A percentile compares a stretch with the other conserved stretches of the same genome.
Conservation (phyloP, 2,888 invertebrate species). For the Hesperia comma region DNA sequence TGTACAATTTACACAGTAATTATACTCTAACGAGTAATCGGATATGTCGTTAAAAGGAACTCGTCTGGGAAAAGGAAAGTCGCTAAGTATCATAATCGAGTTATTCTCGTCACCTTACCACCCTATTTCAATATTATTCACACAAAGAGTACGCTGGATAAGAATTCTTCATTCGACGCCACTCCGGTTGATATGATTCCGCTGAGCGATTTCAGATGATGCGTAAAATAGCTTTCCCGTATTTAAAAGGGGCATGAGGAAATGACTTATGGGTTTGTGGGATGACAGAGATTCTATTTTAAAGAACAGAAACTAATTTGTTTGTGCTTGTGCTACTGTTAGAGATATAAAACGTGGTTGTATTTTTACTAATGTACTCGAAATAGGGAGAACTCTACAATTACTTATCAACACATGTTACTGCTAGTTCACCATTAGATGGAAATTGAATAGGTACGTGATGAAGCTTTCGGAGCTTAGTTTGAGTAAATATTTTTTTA, state of each 20-base stretch:
- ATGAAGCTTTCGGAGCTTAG: too few relatives aligned
- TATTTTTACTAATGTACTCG: too few relatives aligned
- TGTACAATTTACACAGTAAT: too few relatives aligned
- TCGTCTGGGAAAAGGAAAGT: neutral
- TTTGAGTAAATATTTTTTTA: too few relatives aligned
- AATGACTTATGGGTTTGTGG: constrained; percentile 23
- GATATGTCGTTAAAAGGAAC: too few relatives aligned
- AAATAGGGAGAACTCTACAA: too few relatives aligned
- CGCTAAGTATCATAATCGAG: constrained; percentile 44
- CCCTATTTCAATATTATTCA: constrained; percentile 68
- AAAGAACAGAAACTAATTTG: too few relatives aligned
- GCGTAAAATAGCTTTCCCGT: constrained; percentile 29
- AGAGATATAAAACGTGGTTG: too few relatives aligned
- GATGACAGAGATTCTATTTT: constrained; percentile 6
- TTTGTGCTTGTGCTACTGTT: too few relatives aligned
- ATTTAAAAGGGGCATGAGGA: constrained; percentile 18
- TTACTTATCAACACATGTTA: neutral
- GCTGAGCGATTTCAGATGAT: constrained; percentile 39
- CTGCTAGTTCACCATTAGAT: neutral
- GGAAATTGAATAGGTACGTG: neutral
- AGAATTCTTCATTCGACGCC: constrained; percentile 48
- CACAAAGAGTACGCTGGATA: constrained; percentile 57
- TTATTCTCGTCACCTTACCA: constrained; percentile 54
- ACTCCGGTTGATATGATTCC: constrained; percentile 51
- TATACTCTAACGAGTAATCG: too few relatives aligned